phyloP scores from a whole-genome alignment of 2,888 invertebrate genomes.

The Dolichomitus sp. region DNA sequence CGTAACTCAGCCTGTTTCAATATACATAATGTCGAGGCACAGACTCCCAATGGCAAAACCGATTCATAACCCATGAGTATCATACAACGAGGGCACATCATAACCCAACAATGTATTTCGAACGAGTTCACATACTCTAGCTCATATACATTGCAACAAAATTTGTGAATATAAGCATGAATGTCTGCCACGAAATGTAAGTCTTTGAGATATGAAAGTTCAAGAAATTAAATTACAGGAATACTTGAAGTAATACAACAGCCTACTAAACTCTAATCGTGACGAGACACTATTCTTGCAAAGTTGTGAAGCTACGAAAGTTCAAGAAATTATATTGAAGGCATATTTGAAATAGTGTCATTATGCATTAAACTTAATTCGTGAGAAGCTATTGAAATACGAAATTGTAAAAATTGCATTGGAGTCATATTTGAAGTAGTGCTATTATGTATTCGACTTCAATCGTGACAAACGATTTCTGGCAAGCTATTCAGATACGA shows the following conservation, averaged over 20 bases:
- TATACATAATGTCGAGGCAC: slow-evolving; percentile 47
- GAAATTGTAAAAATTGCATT: too few species aligned
- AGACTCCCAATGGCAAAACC: slow-evolving; percentile 52
- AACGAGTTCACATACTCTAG: slow-evolving; percentile 19
- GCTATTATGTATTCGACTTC: too few species aligned
- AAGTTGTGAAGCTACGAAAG: too few species aligned
- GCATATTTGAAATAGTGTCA: too few species aligned
- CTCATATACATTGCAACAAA: slow-evolving; percentile 16
- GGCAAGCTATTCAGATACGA: too few species aligned
- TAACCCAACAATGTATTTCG: slow-evolving; percentile 6
- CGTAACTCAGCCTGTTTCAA: slow-evolving; percentile 37
- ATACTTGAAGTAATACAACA: neutral
- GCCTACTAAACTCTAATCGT: neutral
- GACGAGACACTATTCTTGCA: too few species aligned
- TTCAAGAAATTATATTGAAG: too few species aligned
- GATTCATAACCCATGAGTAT: slow-evolving; percentile 63
- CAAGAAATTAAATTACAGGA: neutral
- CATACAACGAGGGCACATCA: slow-evolving; percentile 22
- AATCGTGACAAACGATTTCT: too few species aligned
- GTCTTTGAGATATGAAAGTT: neutral
- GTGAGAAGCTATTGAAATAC: too few species aligned
- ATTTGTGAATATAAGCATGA: slow-evolving; percentile 17
- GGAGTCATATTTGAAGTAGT: too few species aligned
- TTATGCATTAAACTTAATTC: too few species aligned
- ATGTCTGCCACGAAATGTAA: slow-evolving; percentile 1